Base-by-base conservation (phyloP, 2,113 vertebrate species). In the Corvus cornix region DNA sequence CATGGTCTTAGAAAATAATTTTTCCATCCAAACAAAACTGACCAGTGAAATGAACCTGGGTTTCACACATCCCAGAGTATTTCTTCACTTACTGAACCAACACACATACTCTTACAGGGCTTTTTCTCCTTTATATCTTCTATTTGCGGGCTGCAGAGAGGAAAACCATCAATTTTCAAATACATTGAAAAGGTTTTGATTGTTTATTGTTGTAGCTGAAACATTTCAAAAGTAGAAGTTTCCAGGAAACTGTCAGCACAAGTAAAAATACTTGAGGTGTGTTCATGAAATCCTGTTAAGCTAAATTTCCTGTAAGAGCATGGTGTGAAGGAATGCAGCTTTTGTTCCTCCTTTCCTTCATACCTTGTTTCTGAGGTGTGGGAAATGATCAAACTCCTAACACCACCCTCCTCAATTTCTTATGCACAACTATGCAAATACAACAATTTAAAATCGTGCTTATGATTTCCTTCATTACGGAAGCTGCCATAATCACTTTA, bases 401-500 rank as follows among this genome's bases (percentile, higher is more conserved):
- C 8, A 22, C 3, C n/a, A 69, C 41, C 17, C 8, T 11, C 48
- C 27, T 16, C 5, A 43, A 33, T 33, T 55, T 69, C 46, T 66
- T 84, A 63, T 13, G 28, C 48, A 85, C 31, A 84, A 17, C 43
- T 51, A 56, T 3, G 2, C 22, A 31, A 93, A 69, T 14, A 48
- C 24, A 55, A 67, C 13, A 33, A 44, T 89, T 91, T 89, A 79
- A 96, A 93, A 62, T 9, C 48, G 39, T 16, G 28, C 41, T 67
- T 60, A 58, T 55, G 37, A 81, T 79, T 95, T 93, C 74, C 59
- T 93, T 86, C 53, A 58, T 92, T 95, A 90, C 31, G 86, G 53
- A 87, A 75, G 69, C 69, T 92, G 66, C 68, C 89, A 92, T 6
- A 72, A 44, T 93, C 77, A 82, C 68, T 96, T 94, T 90, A 81